phyloP scores from a whole-genome alignment of 2,797 vertebrate species.

The Catharus ustulatus region DNA sequence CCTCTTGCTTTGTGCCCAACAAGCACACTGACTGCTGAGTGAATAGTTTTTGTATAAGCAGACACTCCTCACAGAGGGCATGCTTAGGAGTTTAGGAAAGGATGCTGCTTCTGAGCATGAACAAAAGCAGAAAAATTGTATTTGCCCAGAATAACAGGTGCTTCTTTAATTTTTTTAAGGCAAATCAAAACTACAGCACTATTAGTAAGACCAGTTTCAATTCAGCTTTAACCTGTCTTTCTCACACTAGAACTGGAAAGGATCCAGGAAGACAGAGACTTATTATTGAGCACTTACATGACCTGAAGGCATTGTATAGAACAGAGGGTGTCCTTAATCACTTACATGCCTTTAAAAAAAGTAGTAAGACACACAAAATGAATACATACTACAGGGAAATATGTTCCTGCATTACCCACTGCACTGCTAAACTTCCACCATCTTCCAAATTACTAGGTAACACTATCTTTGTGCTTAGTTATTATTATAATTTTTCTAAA shows the following conservation, averaged over 20 bases:
- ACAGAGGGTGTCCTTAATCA: not conserved
- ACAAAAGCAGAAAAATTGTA: not conserved
- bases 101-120: not conserved
- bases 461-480: not conserved
- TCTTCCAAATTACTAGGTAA: not conserved
- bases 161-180: not conserved
- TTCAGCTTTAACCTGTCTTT: not conserved
- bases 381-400: not conserved
- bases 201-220: not conserved
- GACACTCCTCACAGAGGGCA: not conserved
- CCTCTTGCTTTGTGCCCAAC: not conserved
- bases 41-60: not conserved
- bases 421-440: not conserved
- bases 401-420: not conserved
- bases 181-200: not conserved
- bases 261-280: not conserved
- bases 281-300: not conserved
- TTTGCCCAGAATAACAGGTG: not conserved
- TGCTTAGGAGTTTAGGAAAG: not conserved
- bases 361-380: not conserved
- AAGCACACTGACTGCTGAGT: fast-evolving
- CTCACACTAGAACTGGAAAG: not conserved
- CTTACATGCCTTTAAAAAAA: not conserved
- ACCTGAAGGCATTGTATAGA: not conserved
- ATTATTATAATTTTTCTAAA: not conserved